Conservation (phyloP, 2,888 invertebrate species). For the Ligdia adustata region DNA sequence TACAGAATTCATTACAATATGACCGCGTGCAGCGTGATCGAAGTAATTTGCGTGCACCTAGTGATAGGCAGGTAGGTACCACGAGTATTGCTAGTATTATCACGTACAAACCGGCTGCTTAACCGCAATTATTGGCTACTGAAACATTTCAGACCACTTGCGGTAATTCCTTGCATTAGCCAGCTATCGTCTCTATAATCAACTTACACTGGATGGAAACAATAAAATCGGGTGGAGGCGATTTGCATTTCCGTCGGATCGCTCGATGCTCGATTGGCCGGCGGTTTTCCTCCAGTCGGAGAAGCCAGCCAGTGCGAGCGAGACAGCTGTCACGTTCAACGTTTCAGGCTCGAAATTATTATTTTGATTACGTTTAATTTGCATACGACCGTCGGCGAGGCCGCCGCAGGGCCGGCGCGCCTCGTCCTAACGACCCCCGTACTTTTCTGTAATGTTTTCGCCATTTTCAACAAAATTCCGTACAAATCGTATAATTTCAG, state of each 20-base stretch:
- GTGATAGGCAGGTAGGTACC: too few species aligned
- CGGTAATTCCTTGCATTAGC: conserved; percentile 73
- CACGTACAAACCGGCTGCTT: conserved; percentile 52
- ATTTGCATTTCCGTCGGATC: conserved; percentile 71
- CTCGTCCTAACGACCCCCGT: conserved; percentile 79
- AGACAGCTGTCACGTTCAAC: conserved; percentile 52
- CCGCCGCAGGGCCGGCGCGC: conserved; percentile 62
- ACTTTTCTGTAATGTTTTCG: conserved; percentile 84
- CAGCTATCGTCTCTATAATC: conserved; percentile 71
- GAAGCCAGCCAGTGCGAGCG: conserved; percentile 51
- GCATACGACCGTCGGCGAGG: conserved; percentile 72
- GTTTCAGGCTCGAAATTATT: conserved; percentile 73
- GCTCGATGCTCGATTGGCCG: conserved; percentile 34
- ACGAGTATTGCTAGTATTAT: conserved; percentile 50
- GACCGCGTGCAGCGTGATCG: conserved; percentile 38
- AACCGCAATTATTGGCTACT: conserved; percentile 51
- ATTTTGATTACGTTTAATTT: conserved; percentile 84
- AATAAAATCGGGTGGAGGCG: conserved; percentile 70
- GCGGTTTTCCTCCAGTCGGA: conserved; percentile 57
- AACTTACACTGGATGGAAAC: conserved; percentile 62
- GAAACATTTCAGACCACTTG: conserved; percentile 73
- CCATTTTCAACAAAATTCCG: conserved; percentile 84
- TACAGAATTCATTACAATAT: conserved; percentile 25
- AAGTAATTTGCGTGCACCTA: conserved; percentile 44
- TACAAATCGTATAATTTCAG: conserved; percentile 83